Conservation (phyloP, 2,888 invertebrate genomes). For the Diploptera punctata region DNA sequence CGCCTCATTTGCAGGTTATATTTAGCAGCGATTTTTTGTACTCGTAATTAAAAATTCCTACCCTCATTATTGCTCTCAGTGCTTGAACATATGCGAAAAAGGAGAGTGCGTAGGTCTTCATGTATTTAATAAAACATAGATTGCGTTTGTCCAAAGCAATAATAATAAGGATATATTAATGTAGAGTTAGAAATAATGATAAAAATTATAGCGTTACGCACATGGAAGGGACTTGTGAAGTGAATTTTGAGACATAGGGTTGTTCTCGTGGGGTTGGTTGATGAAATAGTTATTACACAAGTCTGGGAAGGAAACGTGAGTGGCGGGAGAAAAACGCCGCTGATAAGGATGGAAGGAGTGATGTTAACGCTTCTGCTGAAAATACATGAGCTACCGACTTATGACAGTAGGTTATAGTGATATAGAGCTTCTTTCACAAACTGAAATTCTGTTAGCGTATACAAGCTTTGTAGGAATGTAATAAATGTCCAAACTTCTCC, state of each 20-base stretch:
- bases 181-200: no score
- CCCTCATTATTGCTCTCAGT: no score
- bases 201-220: no score
- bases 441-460: background rate
- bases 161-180: no score
- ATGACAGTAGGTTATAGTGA: background rate
- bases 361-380: background rate
- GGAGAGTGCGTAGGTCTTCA: no score
- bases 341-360: background rate
- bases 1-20: no score
- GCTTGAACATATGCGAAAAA: no score
- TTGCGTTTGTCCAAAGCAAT: no score
- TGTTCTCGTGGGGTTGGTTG: background rate
- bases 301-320: background rate
- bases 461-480: background rate
- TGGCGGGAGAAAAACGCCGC: background rate
- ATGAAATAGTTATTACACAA: conserved; percentile 4
- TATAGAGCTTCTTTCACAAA: background rate
- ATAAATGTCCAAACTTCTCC: background rate
- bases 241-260: background rate
- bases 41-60: no score
- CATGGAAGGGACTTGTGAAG: no score
- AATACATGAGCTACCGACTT: background rate
- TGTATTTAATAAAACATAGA: no score
- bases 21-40: no score